These are phyloP conservation scores for Emmelina monodactyla DNA, from an alignment of 2,888 invertebrate genomes.

Conservation along the genomic window DNA sequence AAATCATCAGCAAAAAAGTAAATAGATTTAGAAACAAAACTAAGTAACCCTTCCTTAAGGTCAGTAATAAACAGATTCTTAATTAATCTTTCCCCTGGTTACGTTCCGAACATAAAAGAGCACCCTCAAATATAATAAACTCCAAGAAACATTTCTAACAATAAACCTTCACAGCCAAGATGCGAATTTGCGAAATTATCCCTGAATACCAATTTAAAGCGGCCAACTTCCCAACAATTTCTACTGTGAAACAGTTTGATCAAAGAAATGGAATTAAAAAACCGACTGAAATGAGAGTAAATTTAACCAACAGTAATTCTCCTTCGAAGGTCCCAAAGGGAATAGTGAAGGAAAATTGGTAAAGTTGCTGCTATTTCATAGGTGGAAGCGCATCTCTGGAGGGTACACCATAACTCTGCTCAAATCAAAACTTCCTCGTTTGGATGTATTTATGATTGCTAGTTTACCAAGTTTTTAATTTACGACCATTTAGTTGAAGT, in stretches of 20 bases:
- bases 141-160: background rate
- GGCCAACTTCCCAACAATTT: conserved; percentile 55
- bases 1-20: background rate
- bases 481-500: background rate
- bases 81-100: too few relatives aligned
- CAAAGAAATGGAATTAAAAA: conserved; percentile 64
- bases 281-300: conserved; percentile 54
- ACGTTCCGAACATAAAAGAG: too few relatives aligned
- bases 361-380: conserved; percentile 60
- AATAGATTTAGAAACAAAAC: too few relatives aligned
- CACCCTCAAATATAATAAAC: background rate
- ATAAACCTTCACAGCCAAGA: conserved; percentile 25
- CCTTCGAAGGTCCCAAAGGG: conserved; percentile 53
- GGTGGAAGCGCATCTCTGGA: conserved; percentile 39
- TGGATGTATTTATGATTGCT: conserved; percentile 18
- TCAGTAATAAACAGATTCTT: too few relatives aligned
- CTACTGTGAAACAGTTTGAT: conserved; percentile 53
- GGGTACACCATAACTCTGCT: conserved; percentile 28
- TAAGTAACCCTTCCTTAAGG: too few relatives aligned
- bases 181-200: conserved; percentile 54
- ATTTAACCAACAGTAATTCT: conserved; percentile 62
- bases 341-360: conserved; percentile 52
- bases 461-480: conserved; percentile 17
- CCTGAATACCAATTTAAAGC: conserved; percentile 52
- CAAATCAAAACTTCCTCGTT: conserved; percentile 25